phyloP scores from a whole-genome alignment of 1,140 invertebrate genomes.

The Temnothorax nylanderi region DNA sequence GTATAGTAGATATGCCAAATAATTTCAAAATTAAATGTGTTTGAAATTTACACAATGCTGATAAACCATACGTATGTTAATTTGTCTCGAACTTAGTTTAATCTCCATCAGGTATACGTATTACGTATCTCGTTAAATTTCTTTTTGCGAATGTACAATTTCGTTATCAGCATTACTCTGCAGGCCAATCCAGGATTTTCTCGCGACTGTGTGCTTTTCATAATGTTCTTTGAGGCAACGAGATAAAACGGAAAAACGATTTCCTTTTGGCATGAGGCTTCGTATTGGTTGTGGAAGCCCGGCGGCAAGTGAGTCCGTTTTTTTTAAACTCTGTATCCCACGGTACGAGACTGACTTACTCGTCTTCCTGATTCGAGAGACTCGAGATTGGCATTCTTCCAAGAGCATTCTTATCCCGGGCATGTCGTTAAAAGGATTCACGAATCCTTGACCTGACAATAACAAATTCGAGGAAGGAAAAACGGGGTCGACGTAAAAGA shows the following conservation, averaged over 20 bases:
- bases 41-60: background rate
- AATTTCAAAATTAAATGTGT: background rate
- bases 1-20: background rate
- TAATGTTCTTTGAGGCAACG: constrained; percentile 57
- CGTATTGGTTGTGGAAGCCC: constrained; percentile 22
- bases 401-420: constrained; percentile 60
- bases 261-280: constrained; percentile 54
- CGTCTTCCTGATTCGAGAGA: constrained; percentile 50
- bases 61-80: background rate
- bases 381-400: constrained; percentile 70
- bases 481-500: constrained; percentile 15
- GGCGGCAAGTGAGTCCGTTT: constrained; percentile 50
- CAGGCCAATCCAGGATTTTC: constrained; percentile 32
- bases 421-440: constrained; percentile 71
- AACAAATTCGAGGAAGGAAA: constrained; percentile 55
- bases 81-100: background rate
- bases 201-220: constrained; percentile 51
- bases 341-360: constrained; percentile 33
- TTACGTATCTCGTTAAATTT: background rate
- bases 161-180: background rate
- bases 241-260: constrained; percentile 52
- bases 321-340: constrained; percentile 38
- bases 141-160: constrained; percentile 20
- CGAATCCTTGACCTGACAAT: constrained; percentile 60
- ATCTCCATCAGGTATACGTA: background rate